Base-by-base conservation (phyloP, 30 jellyfish, hydroid and myxozoan species). In the Morbakka virulenta region DNA sequence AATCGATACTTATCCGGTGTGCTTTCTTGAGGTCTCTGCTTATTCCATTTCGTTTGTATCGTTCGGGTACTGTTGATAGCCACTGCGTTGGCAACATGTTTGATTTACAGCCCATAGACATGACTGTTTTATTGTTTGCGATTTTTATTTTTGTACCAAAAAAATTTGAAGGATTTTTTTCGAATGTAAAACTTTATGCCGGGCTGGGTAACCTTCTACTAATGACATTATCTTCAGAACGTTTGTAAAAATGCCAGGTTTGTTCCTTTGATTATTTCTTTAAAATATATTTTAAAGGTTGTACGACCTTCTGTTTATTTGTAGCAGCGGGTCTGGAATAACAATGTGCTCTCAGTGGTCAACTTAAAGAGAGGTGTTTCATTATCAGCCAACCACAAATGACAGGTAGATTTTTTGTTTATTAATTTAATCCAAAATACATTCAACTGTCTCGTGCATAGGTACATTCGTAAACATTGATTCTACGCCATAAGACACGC, bases 1-100 rank as follows among this genome's bases (percentile, higher is more conserved):
- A n/a, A n/a, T n/a, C n/a, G n/a, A n/a, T n/a, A n/a, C n/a, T n/a
- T n/a, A n/a, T n/a, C n/a, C 69, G 21, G 22, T 20, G 25, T n/a
- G 69, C 21, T 53, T 32, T 53, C 31, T 53, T 53, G 21, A 53
- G 69, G 25, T 53, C 69, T n/a, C 69, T 32, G 21, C 21, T 53
- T n/a, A 53, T 53, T n/a, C 31, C 69, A 53, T 53, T 53, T 3
- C 69, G 69, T 53, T 53, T 53, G 69, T 53, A 53, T 53, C 69
- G 31, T 53, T 53, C 25, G 21, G 69, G 21, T 28, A 53, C 69
- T 53, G 21, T 6, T 53, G 69, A 53, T 53, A 20, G 25, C 69
- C 69, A 53, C 31, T 53, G 69, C 21, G 69, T 32, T 53, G 69
- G 69, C 11, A 53, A 32, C 69, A n/a, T 53, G 25, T 53, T 53